Percentiles rank a stretch among this genome's conserved stretches.
phyloP scores from a whole-genome alignment of 2,113 vertebrate genomes.

The Carettochelys insculpta region DNA sequence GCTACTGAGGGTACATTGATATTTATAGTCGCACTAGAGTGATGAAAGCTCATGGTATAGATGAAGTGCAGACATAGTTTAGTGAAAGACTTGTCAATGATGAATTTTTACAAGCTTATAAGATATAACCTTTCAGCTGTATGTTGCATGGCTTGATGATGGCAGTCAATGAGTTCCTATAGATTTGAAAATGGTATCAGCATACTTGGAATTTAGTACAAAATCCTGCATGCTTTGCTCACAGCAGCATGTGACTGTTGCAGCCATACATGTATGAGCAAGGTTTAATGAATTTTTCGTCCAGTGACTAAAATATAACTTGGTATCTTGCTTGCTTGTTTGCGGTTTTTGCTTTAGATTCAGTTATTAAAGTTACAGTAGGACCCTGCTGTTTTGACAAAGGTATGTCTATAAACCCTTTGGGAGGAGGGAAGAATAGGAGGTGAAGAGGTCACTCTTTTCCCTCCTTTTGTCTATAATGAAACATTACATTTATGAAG shows the following conservation, averaged over 20 bases:
- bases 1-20: too few relatives aligned
- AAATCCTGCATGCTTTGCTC: background rate
- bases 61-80: background rate
- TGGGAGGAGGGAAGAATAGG: background rate
- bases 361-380: background rate
- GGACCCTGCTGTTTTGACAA: background rate
- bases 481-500: constrained; percentile 1
- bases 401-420: background rate
- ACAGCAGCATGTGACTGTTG: background rate
- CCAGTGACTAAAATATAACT: background rate
- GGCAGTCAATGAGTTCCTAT: background rate
- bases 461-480: background rate
- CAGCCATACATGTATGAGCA: background rate
- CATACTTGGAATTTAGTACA: background rate
- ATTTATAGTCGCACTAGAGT: background rate
- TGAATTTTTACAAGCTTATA: background rate
- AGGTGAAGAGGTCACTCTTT: background rate
- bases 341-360: background rate
- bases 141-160: background rate
- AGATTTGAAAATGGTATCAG: background rate
- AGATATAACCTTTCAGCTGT: background rate
- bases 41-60: background rate
- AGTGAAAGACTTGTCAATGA: background rate
- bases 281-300: background rate
- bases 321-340: background rate